These are phyloP conservation scores for Pseudomyrmex flavicornis DNA, from an alignment of 1,140 invertebrate genomes.

Conservation along the genomic window DNA sequence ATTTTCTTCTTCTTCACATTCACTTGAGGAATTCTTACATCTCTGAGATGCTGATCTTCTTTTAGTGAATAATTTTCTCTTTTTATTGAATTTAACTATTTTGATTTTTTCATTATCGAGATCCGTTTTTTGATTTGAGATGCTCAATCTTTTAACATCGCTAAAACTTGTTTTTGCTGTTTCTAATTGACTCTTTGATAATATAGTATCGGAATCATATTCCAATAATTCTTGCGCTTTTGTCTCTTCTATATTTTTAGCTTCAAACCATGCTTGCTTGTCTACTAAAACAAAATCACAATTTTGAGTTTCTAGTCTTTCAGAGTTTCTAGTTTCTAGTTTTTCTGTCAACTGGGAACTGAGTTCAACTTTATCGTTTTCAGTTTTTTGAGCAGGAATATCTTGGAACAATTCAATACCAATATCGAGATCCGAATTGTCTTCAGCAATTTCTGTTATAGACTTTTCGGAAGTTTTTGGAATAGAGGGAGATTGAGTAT, in stretches of 20 bases:
- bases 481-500: constrained; percentile 62
- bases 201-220: constrained; percentile 71
- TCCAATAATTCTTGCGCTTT: constrained; percentile 42
- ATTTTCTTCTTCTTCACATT: background rate
- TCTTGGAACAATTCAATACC: constrained; percentile 65
- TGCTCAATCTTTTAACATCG: background rate
- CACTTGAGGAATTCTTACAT: background rate
- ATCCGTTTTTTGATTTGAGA: background rate
- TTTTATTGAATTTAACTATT: too few relatives aligned
- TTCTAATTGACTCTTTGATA: constrained; percentile 47
- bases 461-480: constrained; percentile 43
- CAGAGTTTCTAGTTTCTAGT: constrained; percentile 59
- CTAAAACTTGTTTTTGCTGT: background rate
- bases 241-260: constrained; percentile 34
- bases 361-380: constrained; percentile 7
- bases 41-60: background rate
- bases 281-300: constrained; percentile 69
- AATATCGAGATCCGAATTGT: constrained; percentile 29
- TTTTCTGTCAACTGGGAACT: constrained; percentile 24
- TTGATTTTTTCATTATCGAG: background rate
- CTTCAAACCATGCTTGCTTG: constrained; percentile 47
- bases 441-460: background rate
- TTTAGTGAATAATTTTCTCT: background rate
- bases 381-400: constrained; percentile 45
- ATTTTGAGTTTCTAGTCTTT: constrained; percentile 66